Evolutionary conservation across 2,797 vertebrate species (phyloP), one percentile per base, ranked within the genome.

Genomic region (Oceanodroma leucorhoa): DNA sequence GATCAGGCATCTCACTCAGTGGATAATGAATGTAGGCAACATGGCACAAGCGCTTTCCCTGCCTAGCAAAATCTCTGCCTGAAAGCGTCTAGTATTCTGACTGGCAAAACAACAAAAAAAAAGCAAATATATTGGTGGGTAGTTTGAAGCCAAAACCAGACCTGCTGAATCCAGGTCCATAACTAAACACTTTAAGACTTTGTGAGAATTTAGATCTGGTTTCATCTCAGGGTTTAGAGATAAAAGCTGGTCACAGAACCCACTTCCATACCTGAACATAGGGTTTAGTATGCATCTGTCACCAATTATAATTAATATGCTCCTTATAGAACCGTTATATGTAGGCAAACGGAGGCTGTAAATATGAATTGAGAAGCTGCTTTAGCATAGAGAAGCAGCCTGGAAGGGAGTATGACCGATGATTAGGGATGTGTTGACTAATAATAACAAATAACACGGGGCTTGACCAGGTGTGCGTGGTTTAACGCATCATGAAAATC

Each of bases 401-500:
- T 88, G 70, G 43, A 76, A 79, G 61, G 66, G 29, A 45, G 18
- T 55, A 41, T 45, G 32, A 40, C 53, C 2, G 13, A n/a, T 60
- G 14, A 61, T 83, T 50, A 51, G 40, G 58, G 24, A 23, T 77
- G 8, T 86, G 32, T 81, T 62, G 24, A 61, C 50, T 79, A 67
- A 66, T 76, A 84, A 58, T 24, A 87, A 72, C n/a, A 67, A 89
- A 40, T 77, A 82, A 54, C 29, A 21, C 46, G 55, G 27, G 30
- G 22, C 64, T 89, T 87, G 48, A 32, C 83, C 53, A 70, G 45
- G 34, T 70, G 13, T 30, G 20, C 11, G 2, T 40, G 32, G 55
- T 84, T 94, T 83, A 77, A 89, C 34, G 53, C 62, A 30, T 87
- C 55, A 53, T 89, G 77, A 72, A 84, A 84, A 90, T 94, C 73